Evolutionary conservation across 2,113 vertebrate genomes (phyloP).

Genomic region (Scytalopus superciliaris): DNA sequence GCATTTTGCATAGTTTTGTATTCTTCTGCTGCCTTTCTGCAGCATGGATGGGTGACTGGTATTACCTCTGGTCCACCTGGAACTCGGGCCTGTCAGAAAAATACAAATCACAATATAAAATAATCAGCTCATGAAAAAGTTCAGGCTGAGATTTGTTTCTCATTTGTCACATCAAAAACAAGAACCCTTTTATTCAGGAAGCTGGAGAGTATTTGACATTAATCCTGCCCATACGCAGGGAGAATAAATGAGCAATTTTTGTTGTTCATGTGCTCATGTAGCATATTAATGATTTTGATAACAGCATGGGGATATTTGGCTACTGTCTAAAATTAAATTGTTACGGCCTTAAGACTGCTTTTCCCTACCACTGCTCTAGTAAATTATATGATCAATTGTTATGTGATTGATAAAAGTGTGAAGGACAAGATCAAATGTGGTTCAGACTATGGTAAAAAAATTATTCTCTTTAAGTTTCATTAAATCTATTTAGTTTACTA

Average conservation of each 20-base stretch:
- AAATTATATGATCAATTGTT: not conserved
- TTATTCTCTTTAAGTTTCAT: not conserved
- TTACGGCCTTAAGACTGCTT: not conserved
- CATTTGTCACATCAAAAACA: slow-evolving; percentile 46
- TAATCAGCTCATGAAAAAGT: slow-evolving; percentile 40
- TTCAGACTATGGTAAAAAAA: not conserved
- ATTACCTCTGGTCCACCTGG: not conserved
- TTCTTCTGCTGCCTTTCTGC: not conserved
- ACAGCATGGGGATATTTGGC: not conserved
- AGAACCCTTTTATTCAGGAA: slow-evolving; percentile 24
- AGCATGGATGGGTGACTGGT: not conserved
- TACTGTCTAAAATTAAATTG: not conserved
- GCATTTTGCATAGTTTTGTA: not conserved
- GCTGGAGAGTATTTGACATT: slow-evolving; percentile 32
- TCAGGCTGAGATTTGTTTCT: slow-evolving; percentile 43
- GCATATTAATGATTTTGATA: slow-evolving; percentile 42
- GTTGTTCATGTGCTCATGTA: not conserved
- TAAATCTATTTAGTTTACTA: not conserved
- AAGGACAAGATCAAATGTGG: not conserved
- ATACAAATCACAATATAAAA: not conserved
- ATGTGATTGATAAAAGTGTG: not conserved
- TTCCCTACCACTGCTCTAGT: not conserved
- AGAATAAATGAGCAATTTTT: slow-evolving; percentile 40
- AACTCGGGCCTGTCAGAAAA: not conserved
- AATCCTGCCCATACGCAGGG: slow-evolving; percentile 16